Evolutionary conservation across 2,888 invertebrate genomes (phyloP).

Genomic region (Ectobius pallidus): DNA sequence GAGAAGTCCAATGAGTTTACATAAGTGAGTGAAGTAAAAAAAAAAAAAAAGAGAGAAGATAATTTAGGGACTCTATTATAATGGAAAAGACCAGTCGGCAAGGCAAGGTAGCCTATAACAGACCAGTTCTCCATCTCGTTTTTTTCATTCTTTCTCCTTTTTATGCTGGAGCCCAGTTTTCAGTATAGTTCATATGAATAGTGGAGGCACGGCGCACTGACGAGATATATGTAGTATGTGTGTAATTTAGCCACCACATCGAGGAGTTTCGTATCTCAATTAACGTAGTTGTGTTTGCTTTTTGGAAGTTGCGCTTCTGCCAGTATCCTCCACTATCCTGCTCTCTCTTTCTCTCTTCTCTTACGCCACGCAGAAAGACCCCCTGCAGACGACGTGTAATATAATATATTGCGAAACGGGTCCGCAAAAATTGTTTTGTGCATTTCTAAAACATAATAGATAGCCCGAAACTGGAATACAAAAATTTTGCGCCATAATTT

Average conservation of each 20-base stretch:
- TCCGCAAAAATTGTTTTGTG: neutral
- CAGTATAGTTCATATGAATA: slow-evolving; percentile 12
- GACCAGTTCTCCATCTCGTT: neutral
- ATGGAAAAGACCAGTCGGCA: slow-evolving; percentile 24
- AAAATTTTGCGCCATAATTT: no score
- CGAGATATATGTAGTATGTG: neutral
- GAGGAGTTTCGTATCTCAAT: slow-evolving; percentile 39
- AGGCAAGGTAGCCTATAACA: slow-evolving; percentile 29
- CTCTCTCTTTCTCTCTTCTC: neutral
- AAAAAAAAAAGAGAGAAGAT: slow-evolving; percentile 17
- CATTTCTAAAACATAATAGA: no score
- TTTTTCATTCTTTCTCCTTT: neutral
- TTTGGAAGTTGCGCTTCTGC: slow-evolving; percentile 41
- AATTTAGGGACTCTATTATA: slow-evolving; percentile 19
- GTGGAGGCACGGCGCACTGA: neutral
- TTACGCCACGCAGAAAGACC: no score
- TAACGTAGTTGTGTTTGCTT: slow-evolving; percentile 42
- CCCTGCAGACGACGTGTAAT: slow-evolving; percentile 13
- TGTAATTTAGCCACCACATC: slow-evolving; percentile 18
- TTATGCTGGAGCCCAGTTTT: slow-evolving; percentile 1
- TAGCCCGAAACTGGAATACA: no score
- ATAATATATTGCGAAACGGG: neutral
- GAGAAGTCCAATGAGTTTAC: neutral
- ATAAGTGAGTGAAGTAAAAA: neutral
- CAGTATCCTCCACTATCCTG: neutral